These are phyloP conservation scores for Trialeurodes vaporariorum DNA, from an alignment of 1,140 invertebrate genomes.

Conservation along the genomic window DNA sequence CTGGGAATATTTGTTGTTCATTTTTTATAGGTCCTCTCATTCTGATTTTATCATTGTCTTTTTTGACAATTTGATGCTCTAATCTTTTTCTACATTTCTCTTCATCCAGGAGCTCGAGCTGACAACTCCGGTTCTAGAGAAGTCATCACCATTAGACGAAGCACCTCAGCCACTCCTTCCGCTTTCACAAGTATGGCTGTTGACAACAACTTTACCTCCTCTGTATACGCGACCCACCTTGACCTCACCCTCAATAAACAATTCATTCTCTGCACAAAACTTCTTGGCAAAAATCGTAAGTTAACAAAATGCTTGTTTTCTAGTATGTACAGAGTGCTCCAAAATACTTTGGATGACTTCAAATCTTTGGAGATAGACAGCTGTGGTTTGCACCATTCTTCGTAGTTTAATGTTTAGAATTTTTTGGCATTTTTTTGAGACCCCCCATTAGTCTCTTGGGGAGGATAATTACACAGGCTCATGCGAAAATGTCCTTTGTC, in stretches of 20 bases:
- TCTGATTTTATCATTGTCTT: slow-evolving; percentile 5
- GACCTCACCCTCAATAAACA: slow-evolving; percentile 30
- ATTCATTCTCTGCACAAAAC: slow-evolving; percentile 38
- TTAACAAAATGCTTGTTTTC: no score
- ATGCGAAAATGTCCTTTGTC: no score
- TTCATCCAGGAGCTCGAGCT: slow-evolving; percentile 44
- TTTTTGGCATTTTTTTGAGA: no score
- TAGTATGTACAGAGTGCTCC: no score
- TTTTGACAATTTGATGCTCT: neutral
- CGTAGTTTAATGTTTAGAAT: no score
- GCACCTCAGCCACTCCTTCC: slow-evolving; percentile 39
- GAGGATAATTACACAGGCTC: no score
- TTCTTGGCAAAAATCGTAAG: slow-evolving; percentile 48
- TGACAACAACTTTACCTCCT: slow-evolving; percentile 56
- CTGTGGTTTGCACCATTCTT: no score
- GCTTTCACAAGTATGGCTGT: slow-evolving; percentile 63
- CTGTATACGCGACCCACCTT: slow-evolving; percentile 49
- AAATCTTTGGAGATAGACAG: no score
- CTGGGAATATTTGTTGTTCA: no score
- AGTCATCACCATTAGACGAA: slow-evolving; percentile 18
- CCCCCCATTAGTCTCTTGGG: no score
- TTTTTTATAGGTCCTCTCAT: slow-evolving; percentile 12
- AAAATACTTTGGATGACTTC: no score
- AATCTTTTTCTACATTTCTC: slow-evolving; percentile 9
- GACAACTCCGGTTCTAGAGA: slow-evolving; percentile 56